Evolutionary conservation across 1,140 invertebrate genomes (phyloP).

Genomic region (Notospermus geniculatus): DNA sequence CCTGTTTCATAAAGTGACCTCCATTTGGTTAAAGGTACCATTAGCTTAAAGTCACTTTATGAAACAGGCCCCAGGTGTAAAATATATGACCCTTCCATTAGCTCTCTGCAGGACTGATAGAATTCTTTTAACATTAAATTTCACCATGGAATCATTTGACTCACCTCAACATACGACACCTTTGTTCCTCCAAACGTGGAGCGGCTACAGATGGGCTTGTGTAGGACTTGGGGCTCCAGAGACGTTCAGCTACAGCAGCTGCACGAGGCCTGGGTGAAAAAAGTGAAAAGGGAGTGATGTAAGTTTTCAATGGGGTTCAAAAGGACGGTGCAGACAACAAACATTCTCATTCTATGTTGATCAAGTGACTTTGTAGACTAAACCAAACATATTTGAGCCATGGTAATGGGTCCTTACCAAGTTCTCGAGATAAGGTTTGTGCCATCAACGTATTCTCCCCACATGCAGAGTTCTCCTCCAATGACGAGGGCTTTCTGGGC

Average conservation of each 20-base stretch:
- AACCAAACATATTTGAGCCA: no score
- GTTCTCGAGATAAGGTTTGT: slow-evolving; percentile 57
- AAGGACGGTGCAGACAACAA: no score
- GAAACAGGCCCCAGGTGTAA: no score
- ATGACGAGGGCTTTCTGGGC: slow-evolving; percentile 58
- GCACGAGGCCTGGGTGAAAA: slow-evolving; percentile 61
- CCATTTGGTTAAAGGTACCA: no score
- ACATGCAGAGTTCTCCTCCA: slow-evolving; percentile 91
- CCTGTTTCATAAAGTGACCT: no score
- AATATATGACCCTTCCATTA: no score
- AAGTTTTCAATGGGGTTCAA: neutral
- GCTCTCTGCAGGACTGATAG: no score
- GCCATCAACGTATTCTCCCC: slow-evolving; percentile 81
- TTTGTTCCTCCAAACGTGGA: slow-evolving; percentile 74
- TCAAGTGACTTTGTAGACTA: neutral
- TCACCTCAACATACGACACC: slow-evolving; percentile 76
- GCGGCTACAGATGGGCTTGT: slow-evolving; percentile 54
- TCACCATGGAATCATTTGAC: slow-evolving; percentile 32
- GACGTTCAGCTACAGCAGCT: slow-evolving; percentile 76
- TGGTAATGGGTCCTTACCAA: slow-evolving; percentile 35
- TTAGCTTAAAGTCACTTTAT: no score
- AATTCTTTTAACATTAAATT: neutral
- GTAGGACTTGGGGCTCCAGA: slow-evolving; percentile 67
- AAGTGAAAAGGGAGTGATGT: neutral
- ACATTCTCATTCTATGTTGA: no score